A percentile compares a stretch with the other conserved stretches of the same genome.
phyloP scores from a whole-genome alignment of 1,140 invertebrate species.

The Matsumurasca onukii region DNA sequence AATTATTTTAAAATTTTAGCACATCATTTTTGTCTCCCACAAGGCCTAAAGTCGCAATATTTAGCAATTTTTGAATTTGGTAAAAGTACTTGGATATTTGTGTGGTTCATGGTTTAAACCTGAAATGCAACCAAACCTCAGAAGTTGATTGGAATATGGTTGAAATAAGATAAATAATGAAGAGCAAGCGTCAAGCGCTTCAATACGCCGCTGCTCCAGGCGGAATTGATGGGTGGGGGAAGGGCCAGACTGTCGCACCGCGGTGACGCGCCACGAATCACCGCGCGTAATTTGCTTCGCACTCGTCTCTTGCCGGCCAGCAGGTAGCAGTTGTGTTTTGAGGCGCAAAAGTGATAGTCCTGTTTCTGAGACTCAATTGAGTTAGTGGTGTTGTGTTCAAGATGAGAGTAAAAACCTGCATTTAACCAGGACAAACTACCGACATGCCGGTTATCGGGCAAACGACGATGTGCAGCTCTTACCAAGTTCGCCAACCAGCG shows the following conservation, averaged over 20 bases:
- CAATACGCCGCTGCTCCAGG: not conserved
- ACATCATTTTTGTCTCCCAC: not conserved
- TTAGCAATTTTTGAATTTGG: not conserved
- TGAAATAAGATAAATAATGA: not conserved
- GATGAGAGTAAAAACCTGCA: conserved; percentile 7
- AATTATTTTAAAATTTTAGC: not conserved
- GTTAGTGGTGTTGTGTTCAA: not conserved
- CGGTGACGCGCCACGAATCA: not conserved
- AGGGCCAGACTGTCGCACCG: conserved; percentile 12
- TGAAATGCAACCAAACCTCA: not conserved
- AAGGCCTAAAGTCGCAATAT: not conserved
- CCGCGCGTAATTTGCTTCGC: too few relatives aligned
- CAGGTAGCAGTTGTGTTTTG: not conserved
- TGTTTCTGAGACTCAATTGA: not conserved
- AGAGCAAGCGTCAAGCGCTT: too few relatives aligned
- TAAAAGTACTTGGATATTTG: not conserved
- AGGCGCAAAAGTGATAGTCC: too few relatives aligned
- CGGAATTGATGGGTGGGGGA: not conserved
- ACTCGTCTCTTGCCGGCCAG: not conserved
- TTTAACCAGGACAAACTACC: conserved; percentile 14
- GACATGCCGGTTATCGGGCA: conserved; percentile 1
- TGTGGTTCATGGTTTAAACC: not conserved
- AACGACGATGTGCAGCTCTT: not conserved
- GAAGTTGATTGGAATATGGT: not conserved
- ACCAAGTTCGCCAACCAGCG: not conserved